A percentile compares a stretch with the other conserved stretches of the same genome.
Evolutionary conservation across 2,113 vertebrate species (phyloP).

Genomic region (Crotalus horridus): DNA sequence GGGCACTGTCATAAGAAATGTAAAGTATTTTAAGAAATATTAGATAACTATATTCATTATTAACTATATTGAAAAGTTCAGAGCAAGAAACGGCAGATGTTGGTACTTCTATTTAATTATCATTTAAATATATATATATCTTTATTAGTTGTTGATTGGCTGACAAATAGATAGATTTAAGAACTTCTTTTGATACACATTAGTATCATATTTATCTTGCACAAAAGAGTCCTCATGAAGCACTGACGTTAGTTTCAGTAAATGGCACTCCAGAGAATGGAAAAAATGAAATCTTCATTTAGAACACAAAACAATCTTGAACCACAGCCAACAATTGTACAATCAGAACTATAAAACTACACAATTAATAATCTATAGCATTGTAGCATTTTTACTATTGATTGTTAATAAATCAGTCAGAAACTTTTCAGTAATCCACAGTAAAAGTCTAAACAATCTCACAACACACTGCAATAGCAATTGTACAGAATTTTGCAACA

Average conservation of each 20-base stretch:
- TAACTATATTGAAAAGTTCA: not conserved
- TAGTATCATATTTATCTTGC: not conserved
- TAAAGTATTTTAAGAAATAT: not conserved
- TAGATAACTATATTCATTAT: not conserved
- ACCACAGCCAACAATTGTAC: not conserved
- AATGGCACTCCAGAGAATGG: not conserved
- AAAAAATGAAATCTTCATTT: not conserved
- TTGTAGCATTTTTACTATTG: not conserved
- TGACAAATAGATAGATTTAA: not conserved
- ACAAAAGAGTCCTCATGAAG: not conserved
- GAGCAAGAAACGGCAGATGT: not conserved
- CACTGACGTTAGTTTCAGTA: not conserved
- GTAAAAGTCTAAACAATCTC: too few species aligned
- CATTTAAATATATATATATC: not conserved
- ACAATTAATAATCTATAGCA: not conserved
- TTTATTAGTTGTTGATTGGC: not conserved
- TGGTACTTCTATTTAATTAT: not conserved
- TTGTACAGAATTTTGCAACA: too few species aligned
- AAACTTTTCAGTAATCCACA: too few species aligned
- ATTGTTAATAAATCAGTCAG: too few species aligned
- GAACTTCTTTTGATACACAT: not conserved
- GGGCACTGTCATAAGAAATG: not conserved
- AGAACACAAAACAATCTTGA: not conserved
- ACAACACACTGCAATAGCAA: too few species aligned
- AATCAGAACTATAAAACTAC: not conserved